Conservation (phyloP, 2,113 vertebrate species). For the Carassius auratus region DNA sequence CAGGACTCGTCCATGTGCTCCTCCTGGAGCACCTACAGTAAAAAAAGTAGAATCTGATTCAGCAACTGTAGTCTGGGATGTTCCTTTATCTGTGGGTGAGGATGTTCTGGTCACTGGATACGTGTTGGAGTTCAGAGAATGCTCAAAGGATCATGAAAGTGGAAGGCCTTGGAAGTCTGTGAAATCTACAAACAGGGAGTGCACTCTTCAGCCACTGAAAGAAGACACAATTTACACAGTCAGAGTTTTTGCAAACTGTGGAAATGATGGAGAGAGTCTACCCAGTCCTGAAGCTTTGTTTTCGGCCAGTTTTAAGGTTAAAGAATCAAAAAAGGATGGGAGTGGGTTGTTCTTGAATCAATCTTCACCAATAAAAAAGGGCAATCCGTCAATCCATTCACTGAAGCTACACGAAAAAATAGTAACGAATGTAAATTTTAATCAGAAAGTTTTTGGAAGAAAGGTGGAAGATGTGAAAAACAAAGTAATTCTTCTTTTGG, state of each 20-base stretch:
- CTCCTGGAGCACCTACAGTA: constrained; percentile 44
- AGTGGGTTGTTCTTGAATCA: constrained; percentile 40
- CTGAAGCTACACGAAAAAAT: constrained; percentile 11
- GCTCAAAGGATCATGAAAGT: neutral
- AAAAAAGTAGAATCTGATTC: constrained; percentile 29
- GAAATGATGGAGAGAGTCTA: constrained; percentile 42
- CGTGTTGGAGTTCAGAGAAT: constrained; percentile 47
- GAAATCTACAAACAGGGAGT: constrained; percentile 41
- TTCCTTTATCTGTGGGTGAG: constrained; percentile 50
- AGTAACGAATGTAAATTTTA: neutral
- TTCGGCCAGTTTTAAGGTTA: constrained; percentile 2
- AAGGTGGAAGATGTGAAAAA: constrained; percentile 49
- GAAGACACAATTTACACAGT: constrained; percentile 37
- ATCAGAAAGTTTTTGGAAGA: constrained; percentile 44
- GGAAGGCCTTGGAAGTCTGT: constrained; percentile 39
- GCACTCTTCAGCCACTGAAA: constrained; percentile 43
- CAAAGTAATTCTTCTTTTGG: constrained; percentile 57
- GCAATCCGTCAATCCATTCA: constrained; percentile 32
- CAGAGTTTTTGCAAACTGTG: constrained; percentile 49
- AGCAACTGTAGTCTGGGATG: constrained; percentile 51
- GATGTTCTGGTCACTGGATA: constrained; percentile 45
- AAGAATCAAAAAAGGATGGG: neutral
- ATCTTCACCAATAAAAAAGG: constrained; percentile 33
- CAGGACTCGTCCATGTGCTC: constrained; percentile 49
- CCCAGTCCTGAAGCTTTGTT: constrained; percentile 41